Base-by-base conservation (phyloP, 2,113 vertebrate genomes). In the Dicrurus megarhynchus region DNA sequence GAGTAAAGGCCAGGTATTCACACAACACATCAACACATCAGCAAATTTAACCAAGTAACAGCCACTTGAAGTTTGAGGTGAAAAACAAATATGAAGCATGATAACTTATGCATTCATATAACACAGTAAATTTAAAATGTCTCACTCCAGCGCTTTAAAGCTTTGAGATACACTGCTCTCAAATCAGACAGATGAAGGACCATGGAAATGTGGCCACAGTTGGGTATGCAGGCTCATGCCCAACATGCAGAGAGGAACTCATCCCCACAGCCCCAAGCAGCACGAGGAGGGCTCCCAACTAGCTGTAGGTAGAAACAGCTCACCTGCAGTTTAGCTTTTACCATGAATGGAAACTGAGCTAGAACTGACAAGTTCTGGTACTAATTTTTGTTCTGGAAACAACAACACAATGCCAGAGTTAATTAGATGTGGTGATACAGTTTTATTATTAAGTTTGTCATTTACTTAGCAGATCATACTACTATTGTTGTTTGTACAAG, bases 281-380 rank as follows among this genome's bases (percentile, higher is more conserved):
- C 0, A 1, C 0, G 1, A 61, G 11, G 11, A 39, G 3, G 0
- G 0, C 9, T 42, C 27, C 24, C 47, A 67, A 16, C 3, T 1
- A 30, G 22, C 32, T 76, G 35, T 16, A 76, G 11, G 23, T 5
- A 44, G 18, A 42, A 26, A 57, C 5, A 14, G 47, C n/a, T 81
- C 42, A 63, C 21, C n/a, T 90, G 50, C 24, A 56, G 23, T 35
- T 71, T 15, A 27, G 22, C 21, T 78, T 63, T 74, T 27, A 89
- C 50, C 28, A 49, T 6, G 7, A 63, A 60, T 11, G 8, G 47
- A 59, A 81, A 82, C 13, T 10, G 7, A 91, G 24, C 28, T 64
- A 60, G 4, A 60, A 27, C 13, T 53, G 37, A 56, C 41, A 80
- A 64, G 13, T 30, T 64, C 37, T 47, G 20, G 41, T 10, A 49